Evolutionary conservation across 2,797 vertebrate species (phyloP).

Genomic region (Poeciliopsis turneri): DNA sequence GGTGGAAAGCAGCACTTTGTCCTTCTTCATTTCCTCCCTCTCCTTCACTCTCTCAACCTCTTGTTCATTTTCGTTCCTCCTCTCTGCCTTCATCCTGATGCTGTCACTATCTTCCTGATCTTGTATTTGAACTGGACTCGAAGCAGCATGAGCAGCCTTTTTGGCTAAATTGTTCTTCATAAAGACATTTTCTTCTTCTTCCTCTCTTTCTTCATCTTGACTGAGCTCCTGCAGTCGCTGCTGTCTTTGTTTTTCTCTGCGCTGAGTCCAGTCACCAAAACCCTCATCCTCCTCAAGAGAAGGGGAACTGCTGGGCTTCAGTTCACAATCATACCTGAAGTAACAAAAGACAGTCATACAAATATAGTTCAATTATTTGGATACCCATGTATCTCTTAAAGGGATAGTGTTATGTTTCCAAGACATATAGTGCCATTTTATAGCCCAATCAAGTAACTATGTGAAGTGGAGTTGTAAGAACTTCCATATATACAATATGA

Average conservation of each 20-base stretch:
- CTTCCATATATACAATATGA: too few species aligned
- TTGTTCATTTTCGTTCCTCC: constrained; percentile 32
- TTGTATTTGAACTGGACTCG: constrained; percentile 40
- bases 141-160: constrained; percentile 27
- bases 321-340: constrained; percentile 70
- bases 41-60: constrained; percentile 38
- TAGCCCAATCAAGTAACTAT: too few species aligned
- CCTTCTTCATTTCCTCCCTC: constrained; percentile 44
- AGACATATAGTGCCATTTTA: too few species aligned
- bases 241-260: constrained; percentile 78
- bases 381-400: not conserved
- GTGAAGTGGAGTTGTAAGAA: too few species aligned
- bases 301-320: constrained; percentile 75
- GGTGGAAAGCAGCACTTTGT: constrained; percentile 33
- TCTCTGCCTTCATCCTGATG: constrained; percentile 32
- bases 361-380: not conserved
- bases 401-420: too few species aligned
- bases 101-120: constrained; percentile 32
- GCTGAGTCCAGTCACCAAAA: constrained; percentile 94
- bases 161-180: constrained; percentile 7
- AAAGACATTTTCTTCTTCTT: constrained; percentile 44
- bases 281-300: constrained; percentile 93
- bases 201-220: constrained; percentile 51
- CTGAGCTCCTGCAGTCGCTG: constrained; percentile 68
- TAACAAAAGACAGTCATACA: not conserved